A percentile compares a stretch with the other conserved stretches of the same genome.
phyloP scores from a whole-genome alignment of 1,140 invertebrate species.

The Orius laevigatus region DNA sequence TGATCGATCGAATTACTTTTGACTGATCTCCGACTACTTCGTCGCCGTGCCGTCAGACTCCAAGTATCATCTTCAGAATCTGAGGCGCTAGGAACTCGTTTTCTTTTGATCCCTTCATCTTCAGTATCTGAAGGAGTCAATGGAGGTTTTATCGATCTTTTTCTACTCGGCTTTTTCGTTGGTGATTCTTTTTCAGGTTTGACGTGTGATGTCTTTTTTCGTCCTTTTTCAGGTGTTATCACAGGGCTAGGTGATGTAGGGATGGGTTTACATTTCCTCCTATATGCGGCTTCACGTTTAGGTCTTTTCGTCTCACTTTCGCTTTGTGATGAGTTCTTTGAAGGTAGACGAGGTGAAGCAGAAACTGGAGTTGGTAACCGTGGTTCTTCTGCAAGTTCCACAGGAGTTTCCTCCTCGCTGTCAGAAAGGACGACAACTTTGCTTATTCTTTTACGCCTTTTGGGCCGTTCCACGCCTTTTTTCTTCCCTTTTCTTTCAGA shows the following conservation, averaged over 20 bases:
- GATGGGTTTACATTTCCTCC: slow-evolving; percentile 5
- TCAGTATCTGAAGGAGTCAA: slow-evolving; percentile 19
- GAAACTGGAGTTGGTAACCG: background rate
- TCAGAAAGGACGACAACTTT: slow-evolving; percentile 5
- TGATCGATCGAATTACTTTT: slow-evolving; percentile 9
- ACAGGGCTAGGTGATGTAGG: background rate
- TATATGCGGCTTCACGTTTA: background rate
- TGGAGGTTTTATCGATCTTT: slow-evolving; percentile 13
- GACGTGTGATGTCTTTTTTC: slow-evolving; percentile 7
- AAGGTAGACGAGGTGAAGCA: background rate
- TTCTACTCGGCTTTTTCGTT: slow-evolving; percentile 9
- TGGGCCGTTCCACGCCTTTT: background rate
- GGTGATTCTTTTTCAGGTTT: slow-evolving; percentile 7
- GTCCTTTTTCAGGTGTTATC: background rate
- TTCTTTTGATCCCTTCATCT: slow-evolving; percentile 17
- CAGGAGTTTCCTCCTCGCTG: slow-evolving; percentile 9
- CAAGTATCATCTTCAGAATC: slow-evolving; percentile 14
- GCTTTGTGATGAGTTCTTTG: slow-evolving; percentile 11
- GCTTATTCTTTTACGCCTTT: slow-evolving; percentile 5
- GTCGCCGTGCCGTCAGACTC: slow-evolving; percentile 9
- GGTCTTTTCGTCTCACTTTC: slow-evolving; percentile 9
- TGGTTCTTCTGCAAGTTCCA: background rate
- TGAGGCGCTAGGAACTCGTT: slow-evolving; percentile 10
- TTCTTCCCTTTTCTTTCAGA: slow-evolving; percentile 14
- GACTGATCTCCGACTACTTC: slow-evolving; percentile 10